Evolutionary conservation across 2,113 vertebrate species (phyloP).

Genomic region (Apodemus sylvaticus): DNA sequence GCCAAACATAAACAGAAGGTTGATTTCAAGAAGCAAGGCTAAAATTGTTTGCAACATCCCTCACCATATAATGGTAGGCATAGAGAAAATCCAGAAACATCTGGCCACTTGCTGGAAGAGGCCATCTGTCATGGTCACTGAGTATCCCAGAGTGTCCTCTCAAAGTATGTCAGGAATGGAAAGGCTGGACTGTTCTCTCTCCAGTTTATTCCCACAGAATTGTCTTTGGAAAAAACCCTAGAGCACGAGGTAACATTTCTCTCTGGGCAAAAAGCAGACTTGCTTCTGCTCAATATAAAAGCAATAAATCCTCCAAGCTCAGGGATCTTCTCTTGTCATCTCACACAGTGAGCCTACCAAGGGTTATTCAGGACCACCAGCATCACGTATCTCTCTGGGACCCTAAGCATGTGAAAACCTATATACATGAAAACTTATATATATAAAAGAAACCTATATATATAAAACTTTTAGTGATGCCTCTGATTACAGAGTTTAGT

Average conservation of each 20-base stretch:
- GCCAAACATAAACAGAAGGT: background rate
- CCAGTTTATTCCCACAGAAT: background rate
- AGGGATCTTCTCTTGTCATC: background rate
- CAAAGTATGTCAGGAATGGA: background rate
- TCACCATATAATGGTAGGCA: background rate
- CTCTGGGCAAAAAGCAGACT: background rate
- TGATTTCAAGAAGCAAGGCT: background rate
- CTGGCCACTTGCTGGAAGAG: background rate
- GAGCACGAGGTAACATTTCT: background rate
- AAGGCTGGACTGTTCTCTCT: background rate
- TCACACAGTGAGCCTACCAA: background rate
- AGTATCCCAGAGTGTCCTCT: background rate
- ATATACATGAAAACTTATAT: background rate
- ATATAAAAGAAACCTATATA: no score
- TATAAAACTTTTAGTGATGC: background rate
- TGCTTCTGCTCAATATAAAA: conserved; percentile 32
- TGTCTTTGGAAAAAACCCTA: background rate
- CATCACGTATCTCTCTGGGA: background rate
- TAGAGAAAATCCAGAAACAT: background rate
- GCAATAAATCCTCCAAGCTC: background rate
- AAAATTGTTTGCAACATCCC: background rate
- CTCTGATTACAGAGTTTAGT: background rate
- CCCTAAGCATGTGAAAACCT: background rate
- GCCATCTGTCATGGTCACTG: background rate
- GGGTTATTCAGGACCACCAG: background rate